Percentiles rank a stretch among this genome's conserved stretches.
Evolutionary conservation across 2,113 vertebrate genomes (phyloP).

Genomic region (Polypterus bichir): DNA sequence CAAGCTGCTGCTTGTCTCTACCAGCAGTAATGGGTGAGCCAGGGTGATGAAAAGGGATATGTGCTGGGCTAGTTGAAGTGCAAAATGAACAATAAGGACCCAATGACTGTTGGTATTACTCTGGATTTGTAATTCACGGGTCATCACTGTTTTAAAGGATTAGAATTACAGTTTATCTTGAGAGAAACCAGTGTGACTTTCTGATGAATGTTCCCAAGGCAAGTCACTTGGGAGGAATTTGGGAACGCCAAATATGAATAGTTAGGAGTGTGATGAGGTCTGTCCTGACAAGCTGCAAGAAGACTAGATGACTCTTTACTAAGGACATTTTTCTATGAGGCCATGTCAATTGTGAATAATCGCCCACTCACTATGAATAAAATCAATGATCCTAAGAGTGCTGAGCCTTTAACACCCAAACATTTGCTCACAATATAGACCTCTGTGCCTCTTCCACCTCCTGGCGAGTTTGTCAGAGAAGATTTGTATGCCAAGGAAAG

Average conservation of each 20-base stretch:
- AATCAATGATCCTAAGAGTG: constrained; percentile 9
- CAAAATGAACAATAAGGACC: no score
- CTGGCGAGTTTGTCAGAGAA: constrained; percentile 18
- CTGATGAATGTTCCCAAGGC: constrained; percentile 13
- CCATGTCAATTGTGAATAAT: constrained; percentile 13
- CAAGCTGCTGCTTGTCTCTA: no score
- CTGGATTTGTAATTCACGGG: no score
- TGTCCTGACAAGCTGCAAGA: neutral
- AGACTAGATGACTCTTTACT: constrained; percentile 16
- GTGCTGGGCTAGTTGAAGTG: no score
- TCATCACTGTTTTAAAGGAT: no score
- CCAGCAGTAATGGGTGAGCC: no score
- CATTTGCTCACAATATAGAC: constrained; percentile 23
- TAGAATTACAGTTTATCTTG: constrained; percentile 3
- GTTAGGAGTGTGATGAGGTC: constrained; percentile 1
- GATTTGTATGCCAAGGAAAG: constrained; percentile 19
- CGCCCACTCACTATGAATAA: constrained; percentile 10
- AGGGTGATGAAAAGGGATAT: no score
- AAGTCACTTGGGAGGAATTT: constrained; percentile 16
- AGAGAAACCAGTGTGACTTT: constrained; percentile 19
- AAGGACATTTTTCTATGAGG: constrained; percentile 16
- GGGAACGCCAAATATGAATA: constrained; percentile 18
- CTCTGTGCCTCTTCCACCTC: constrained; percentile 8
- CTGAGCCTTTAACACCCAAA: constrained; percentile 17
- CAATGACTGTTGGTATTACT: no score